Evolutionary conservation across 2,888 invertebrate genomes (phyloP), one percentile per base, ranked within the genome.

Genomic region (Pherbina coryleti): DNA sequence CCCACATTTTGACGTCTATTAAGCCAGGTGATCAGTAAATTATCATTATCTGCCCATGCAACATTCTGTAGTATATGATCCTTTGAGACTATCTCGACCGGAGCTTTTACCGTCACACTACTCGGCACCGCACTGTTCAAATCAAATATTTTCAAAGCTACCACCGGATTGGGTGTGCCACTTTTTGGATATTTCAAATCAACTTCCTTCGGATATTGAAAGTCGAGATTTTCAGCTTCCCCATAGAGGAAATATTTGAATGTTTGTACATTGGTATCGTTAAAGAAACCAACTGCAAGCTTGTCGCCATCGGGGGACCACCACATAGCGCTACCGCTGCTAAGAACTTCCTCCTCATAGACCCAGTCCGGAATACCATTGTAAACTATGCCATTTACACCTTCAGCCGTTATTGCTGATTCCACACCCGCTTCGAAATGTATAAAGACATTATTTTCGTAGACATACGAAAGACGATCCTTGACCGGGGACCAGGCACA

Each of bases 311-410:
- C 91, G 0, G 93, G 92, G 0, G 96, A 95, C 91, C 95, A 94
- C 96, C 96, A 97, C 82, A 95, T 84, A 0, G 96, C 96, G 81
- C 92, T 92, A 70, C 93, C 93, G 8, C 92, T 91, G 73, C 91
- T 91, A 73, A 96, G 90, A 14, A 96, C 93, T 89, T 96, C 96
- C 92, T 96, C 96, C 93, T 97, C 97, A 87, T 98, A 98, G 53
- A 97, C 94, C 98, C 98, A 98, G 88, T 98, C 97, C 9, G 97
- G 93, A 25, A 95, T 92, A 4, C 97, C 97, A 87, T 95, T 95
- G 88, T 94, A 97, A 73, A 96, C 90, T 51, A 93, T 90, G 2
- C 92, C 93, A 0, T 91, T 91, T 1, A 92, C 87, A 1, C 95
- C 95, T 76, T 92, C 92, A 8, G 85, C 88, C 0, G 95, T 95